Evolutionary conservation across 2,888 invertebrate genomes (phyloP), one percentile per base, ranked within the genome.

Genomic region (Heteromurus nitidus): DNA sequence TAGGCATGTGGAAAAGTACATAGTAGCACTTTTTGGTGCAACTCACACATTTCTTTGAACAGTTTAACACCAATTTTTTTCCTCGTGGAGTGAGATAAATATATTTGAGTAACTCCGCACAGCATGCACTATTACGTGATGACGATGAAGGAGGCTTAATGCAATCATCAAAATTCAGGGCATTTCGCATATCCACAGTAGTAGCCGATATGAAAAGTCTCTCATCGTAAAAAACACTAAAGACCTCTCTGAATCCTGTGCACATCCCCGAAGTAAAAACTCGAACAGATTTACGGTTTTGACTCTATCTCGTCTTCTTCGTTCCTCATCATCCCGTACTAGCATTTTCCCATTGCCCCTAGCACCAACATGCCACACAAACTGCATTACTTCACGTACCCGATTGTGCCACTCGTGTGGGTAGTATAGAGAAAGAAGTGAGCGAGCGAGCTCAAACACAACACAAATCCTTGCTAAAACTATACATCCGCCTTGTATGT

Each of bases 161-260:
- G 26, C 24, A 55, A 55, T 55, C 55, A 55, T 60, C 60, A 60
- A 60, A 60, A 60, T 60, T 31, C 60, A 60, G 60, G 30, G 30
- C 31, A 22, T 60, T 50, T n/a, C 26, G 55, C 55, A 24, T 36
- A 36, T 47, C n/a, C 47, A 47, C 11, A 36, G 36, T 36, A 36
- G 36, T 36, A 36, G 36, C 36, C 36, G 13, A 13, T 36, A 36
- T 36, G 36, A 36, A 36, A 36, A 36, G 36, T 9, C 5, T 36
- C 36, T 13, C 13, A 36, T 5, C 36, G 7, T 36, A 36, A 5
- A 5, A 36, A 5, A 9, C 36, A 36, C 36, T 36, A 5, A 36
- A n/a, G n/a, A n/a, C 50, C 50, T 50, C 50, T 18, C 47, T n/a
- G n/a, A n/a, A n/a, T n/a, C n/a, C n/a, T n/a, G n/a, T n/a, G n/a